phyloP scores from a whole-genome alignment of 2,113 vertebrate species.

The Himantopus leucocephalus region DNA sequence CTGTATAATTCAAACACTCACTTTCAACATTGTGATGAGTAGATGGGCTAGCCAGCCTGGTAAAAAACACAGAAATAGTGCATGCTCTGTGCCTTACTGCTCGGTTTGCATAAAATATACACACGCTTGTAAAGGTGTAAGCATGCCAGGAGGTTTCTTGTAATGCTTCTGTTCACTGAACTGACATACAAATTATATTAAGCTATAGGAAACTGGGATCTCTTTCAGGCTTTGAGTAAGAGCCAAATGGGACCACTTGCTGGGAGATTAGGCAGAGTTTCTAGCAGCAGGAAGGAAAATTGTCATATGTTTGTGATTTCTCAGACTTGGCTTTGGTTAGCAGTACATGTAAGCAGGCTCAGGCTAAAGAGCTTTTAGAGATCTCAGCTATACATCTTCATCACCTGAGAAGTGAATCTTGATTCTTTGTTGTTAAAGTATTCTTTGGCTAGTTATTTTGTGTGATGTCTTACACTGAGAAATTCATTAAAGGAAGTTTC shows the following conservation, averaged over 20 bases:
- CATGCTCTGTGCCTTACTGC: neutral
- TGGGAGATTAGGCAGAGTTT: constrained; percentile 52
- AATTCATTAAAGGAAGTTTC: neutral
- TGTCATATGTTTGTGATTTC: constrained; percentile 63
- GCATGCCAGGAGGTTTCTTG: constrained; percentile 7
- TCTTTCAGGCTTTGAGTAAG: constrained; percentile 14
- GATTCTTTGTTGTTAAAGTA: neutral
- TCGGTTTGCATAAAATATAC: neutral
- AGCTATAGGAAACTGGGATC: constrained; percentile 54
- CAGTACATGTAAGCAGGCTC: neutral
- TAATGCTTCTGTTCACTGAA: constrained; percentile 28
- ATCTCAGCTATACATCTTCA: neutral
- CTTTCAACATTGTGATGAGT: neutral
- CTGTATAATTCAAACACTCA: neutral
- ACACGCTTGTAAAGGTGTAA: neutral
- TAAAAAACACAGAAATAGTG: neutral
- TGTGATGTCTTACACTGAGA: neutral
- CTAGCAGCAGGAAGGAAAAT: constrained; percentile 58
- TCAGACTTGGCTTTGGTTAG: constrained; percentile 22
- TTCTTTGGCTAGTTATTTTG: neutral
- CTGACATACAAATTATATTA: constrained; percentile 33
- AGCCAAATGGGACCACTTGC: constrained; percentile 55
- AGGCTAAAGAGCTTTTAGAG: neutral
- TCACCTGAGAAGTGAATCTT: neutral
- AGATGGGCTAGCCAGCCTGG: neutral